These are phyloP conservation scores for Adelphocoris suturalis DNA, from an alignment of 2,888 invertebrate species.

Conservation along the genomic window DNA sequence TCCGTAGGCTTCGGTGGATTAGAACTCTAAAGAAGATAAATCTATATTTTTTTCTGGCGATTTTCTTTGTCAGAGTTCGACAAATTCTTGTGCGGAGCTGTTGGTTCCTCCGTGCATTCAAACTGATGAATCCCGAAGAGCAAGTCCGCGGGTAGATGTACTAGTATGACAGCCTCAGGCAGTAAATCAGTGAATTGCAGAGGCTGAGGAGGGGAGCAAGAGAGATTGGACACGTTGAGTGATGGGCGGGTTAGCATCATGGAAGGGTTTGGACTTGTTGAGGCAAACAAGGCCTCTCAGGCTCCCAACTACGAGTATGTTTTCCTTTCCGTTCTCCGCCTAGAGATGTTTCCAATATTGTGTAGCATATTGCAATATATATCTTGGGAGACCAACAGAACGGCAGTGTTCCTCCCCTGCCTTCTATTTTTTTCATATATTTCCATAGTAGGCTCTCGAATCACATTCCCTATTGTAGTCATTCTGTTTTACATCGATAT, in stretches of 20 bases:
- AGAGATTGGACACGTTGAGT: conserved; percentile 48
- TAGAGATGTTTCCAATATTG: conserved; percentile 55
- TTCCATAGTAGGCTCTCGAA: background rate
- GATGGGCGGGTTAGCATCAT: conserved; percentile 54
- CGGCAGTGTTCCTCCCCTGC: background rate
- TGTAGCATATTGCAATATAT: conserved; percentile 56
- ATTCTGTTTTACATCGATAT: background rate
- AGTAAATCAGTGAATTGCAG: conserved; percentile 53
- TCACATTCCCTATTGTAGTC: background rate
- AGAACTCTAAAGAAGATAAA: no score
- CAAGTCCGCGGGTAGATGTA: conserved; percentile 40
- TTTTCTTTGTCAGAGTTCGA: no score
- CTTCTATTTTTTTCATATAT: background rate
- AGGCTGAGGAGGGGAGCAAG: background rate
- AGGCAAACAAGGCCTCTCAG: conserved; percentile 17
- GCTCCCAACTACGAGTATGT: conserved; percentile 20
- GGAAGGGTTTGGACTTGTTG: conserved; percentile 44
- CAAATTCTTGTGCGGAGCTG: no score
- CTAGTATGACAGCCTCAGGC: conserved; percentile 52
- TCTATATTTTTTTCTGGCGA: no score
- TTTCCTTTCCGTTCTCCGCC: background rate
- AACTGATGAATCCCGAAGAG: background rate
- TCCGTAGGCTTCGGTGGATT: no score
- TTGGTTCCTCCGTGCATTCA: no score
- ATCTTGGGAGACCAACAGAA: conserved; percentile 24